A percentile compares a stretch with the other conserved stretches of the same genome.
phyloP scores from a whole-genome alignment of 1,140 invertebrate species.

The Pseudomyrmex cubaensis region DNA sequence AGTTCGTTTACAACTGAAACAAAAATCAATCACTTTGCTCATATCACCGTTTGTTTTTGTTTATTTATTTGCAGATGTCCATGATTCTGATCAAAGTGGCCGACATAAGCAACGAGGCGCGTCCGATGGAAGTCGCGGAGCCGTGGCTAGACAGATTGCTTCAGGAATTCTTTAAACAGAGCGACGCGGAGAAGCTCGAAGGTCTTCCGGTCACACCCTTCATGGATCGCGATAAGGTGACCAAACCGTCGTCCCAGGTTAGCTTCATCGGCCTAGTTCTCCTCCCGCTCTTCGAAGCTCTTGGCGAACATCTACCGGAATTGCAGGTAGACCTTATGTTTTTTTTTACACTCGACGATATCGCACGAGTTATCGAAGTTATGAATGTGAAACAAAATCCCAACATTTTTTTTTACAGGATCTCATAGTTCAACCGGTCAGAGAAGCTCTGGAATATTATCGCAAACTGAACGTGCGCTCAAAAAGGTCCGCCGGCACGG shows the following conservation, averaged over 20 bases:
- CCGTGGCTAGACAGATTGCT: slow-evolving; percentile 93
- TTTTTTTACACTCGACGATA: too few relatives aligned
- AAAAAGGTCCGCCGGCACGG: slow-evolving; percentile 78
- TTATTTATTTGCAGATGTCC: slow-evolving; percentile 87
- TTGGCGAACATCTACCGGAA: slow-evolving; percentile 90
- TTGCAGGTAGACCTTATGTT: slow-evolving; percentile 86
- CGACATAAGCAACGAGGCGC: slow-evolving; percentile 94
- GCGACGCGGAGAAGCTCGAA: slow-evolving; percentile 93
- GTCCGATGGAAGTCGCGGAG: slow-evolving; percentile 94
- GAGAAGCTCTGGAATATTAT: too few relatives aligned
- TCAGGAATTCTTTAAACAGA: slow-evolving; percentile 93
- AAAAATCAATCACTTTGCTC: not conserved
- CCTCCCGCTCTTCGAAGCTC: slow-evolving; percentile 91
- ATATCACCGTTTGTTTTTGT: too few relatives aligned
- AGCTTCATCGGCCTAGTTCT: slow-evolving; percentile 94
- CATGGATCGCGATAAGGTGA: slow-evolving; percentile 96
- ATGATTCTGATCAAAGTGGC: slow-evolving; percentile 95
- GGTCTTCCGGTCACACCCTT: slow-evolving; percentile 94
- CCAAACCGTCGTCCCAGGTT: slow-evolving; percentile 94
- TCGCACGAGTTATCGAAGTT: not conserved
- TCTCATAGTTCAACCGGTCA: too few relatives aligned
- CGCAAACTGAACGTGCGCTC: too few relatives aligned
- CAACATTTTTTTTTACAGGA: slow-evolving; percentile 82
- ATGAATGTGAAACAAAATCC: slow-evolving; percentile 11
- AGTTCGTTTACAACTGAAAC: slow-evolving; percentile 73